Evolutionary conservation across 2,113 vertebrate species (phyloP).

Genomic region (Myrmecobius fasciatus): DNA sequence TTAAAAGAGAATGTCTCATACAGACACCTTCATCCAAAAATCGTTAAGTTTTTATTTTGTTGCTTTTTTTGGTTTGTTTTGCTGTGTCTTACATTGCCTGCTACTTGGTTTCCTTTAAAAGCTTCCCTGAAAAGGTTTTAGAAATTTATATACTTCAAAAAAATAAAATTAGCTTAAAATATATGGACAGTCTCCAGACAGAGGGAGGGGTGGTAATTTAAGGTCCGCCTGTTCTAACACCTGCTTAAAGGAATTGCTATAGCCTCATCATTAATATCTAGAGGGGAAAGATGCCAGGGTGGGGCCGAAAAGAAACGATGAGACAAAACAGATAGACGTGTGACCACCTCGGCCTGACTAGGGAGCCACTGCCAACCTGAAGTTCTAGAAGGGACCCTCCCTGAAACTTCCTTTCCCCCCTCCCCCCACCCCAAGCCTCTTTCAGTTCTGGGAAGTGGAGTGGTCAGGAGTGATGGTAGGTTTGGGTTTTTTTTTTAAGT

Average conservation of each 20-base stretch:
- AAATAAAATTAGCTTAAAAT: background rate
- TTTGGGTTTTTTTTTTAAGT: constrained; percentile 73
- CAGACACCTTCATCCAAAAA: background rate
- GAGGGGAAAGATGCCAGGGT: background rate
- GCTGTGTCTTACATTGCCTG: background rate
- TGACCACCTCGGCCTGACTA: background rate
- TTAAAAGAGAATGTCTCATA: background rate
- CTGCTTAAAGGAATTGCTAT: background rate
- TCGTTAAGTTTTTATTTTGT: background rate
- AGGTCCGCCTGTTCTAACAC: background rate
- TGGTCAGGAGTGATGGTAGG: constrained; percentile 46
- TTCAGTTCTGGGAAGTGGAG: constrained; percentile 36
- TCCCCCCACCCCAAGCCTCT: background rate
- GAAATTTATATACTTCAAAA: background rate
- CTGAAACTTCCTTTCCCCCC: background rate
- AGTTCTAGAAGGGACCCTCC: background rate
- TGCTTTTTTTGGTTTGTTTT: background rate
- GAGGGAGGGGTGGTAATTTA: background rate
- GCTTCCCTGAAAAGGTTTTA: background rate
- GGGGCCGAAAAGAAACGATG: background rate
- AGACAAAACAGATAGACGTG: background rate
- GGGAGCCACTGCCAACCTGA: background rate
- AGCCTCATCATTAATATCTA: background rate
- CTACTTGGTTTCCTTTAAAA: background rate
- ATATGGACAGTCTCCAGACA: background rate